phyloP scores from a whole-genome alignment of 2,797 vertebrate genomes.

The Lophotriccus pileatus region DNA sequence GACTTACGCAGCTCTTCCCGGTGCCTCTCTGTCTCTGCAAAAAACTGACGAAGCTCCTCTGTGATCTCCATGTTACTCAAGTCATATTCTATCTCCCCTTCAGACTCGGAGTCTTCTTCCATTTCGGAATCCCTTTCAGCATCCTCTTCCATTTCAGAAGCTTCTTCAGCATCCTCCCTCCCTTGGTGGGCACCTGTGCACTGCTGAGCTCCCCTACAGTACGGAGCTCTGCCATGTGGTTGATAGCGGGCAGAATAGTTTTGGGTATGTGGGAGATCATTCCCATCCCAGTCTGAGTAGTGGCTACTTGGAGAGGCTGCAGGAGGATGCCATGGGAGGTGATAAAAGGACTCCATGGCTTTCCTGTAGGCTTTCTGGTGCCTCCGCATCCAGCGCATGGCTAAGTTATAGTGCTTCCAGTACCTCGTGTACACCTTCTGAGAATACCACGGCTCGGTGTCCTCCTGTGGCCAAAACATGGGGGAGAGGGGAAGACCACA shows the following conservation, averaged over 20 bases:
- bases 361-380: conserved; percentile 85
- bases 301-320: not conserved
- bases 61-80: conserved; percentile 96
- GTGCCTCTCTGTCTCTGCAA: conserved; percentile 90
- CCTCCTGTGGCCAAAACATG: not conserved
- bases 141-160: conserved; percentile 19
- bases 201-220: not conserved
- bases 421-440: conserved; percentile 82
- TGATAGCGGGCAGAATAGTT: not conserved
- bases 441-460: conserved; percentile 76
- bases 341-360: conserved; percentile 78
- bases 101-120: conserved; percentile 74
- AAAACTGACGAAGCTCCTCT: conserved; percentile 92
- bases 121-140: conserved; percentile 41
- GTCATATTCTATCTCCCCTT: conserved; percentile 87
- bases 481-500: not conserved
- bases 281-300: conserved; percentile 67
- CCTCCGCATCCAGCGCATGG: conserved; percentile 86
- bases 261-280: not conserved
- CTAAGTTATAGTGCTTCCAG: conserved; percentile 91
- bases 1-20: conserved; percentile 89
- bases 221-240: not conserved
- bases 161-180: not conserved
- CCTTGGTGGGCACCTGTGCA: not conserved
- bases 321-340: not conserved